Conservation (phyloP, 2,113 vertebrate species). For the Sinocyclocheilus maitianheensis region DNA sequence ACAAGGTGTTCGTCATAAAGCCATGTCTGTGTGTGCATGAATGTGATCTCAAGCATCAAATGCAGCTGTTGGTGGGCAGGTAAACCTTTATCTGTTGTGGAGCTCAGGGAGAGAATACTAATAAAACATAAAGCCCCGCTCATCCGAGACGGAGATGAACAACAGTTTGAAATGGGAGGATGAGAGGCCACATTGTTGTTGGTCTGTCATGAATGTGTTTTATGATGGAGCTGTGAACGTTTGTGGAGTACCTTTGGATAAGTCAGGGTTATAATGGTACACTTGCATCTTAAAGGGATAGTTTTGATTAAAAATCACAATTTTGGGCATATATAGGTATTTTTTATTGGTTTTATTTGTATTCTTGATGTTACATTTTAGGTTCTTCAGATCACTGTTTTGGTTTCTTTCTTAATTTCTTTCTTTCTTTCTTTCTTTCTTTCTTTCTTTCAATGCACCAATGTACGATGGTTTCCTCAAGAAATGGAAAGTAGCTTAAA, state of each 20-base stretch:
- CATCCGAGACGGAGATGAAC: slow-evolving; percentile 14
- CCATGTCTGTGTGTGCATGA: slow-evolving; percentile 21
- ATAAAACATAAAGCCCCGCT: slow-evolving; percentile 27
- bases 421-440: too few species aligned
- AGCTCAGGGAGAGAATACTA: slow-evolving; percentile 25
- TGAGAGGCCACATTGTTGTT: background rate
- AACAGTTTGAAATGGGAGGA: background rate
- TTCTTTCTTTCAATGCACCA: too few species aligned
- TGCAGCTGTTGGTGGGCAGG: slow-evolving; percentile 45
- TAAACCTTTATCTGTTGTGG: slow-evolving; percentile 47
- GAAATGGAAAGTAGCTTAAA: too few species aligned
- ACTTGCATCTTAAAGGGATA: background rate
- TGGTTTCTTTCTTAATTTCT: too few species aligned
- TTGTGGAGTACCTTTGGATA: background rate
- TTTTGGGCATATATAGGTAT: too few species aligned
- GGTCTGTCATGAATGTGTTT: background rate
- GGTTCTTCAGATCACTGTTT: too few species aligned
- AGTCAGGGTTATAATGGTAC: background rate
- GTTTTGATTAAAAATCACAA: background rate
- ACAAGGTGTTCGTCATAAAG: slow-evolving; percentile 26
- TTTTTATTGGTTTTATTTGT: too few species aligned
- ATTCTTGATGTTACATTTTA: too few species aligned
- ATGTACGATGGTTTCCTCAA: too few species aligned
- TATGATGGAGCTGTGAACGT: background rate
- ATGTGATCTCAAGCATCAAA: slow-evolving; percentile 42